Base-by-base conservation (phyloP, 1,140 invertebrate genomes). In the Holotrichia oblita region DNA sequence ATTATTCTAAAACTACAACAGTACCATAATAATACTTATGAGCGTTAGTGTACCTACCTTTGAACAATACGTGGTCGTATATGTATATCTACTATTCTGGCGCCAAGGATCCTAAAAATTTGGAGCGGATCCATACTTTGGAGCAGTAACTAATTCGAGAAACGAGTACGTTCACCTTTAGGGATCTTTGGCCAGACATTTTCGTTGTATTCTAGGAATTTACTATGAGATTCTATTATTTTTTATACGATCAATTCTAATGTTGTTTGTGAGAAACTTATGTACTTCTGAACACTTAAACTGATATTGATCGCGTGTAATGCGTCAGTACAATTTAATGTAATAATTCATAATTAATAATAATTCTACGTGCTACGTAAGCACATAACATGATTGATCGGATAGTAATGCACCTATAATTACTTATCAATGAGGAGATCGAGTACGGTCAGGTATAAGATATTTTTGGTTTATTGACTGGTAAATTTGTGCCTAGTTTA, bases 401-500 rank as follows among this genome's bases (percentile, higher is more conserved):
- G 48, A 55, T 14, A 6, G 48, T 17, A 55, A 55, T 17, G 14
- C 17, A 17, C 12, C 48, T 55, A 6, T 55, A 55, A 55, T 55
- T 55, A 55, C 48, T 55, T 55, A 55, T 17, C 17, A 55, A 55
- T 17, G 48, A 17, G 48, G 6, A 17, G 27, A 14, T n/a, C 14
- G 42, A 44, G 14, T 44, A 10, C 7, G 9, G 9, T 44, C 17
- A n/a, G 0, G 0, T 0, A 6, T 55, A 17, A 55, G n/a, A 55
- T 55, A 55, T 55, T 55, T 55, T 17, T n/a, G 48, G 48, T n/a
- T n/a, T 55, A 55, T 55, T 55, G 48, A 55, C 17, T 55, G 48
- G 48, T n/a, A 55, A 55, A 17, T 55, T 55, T 17, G n/a, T 17
- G 17, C n/a, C n/a, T 55, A 55, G n/a, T 55, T 55, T 55, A 17